Evolutionary conservation across 1,140 invertebrate species (phyloP).

Genomic region (Temnothorax longispinosus): DNA sequence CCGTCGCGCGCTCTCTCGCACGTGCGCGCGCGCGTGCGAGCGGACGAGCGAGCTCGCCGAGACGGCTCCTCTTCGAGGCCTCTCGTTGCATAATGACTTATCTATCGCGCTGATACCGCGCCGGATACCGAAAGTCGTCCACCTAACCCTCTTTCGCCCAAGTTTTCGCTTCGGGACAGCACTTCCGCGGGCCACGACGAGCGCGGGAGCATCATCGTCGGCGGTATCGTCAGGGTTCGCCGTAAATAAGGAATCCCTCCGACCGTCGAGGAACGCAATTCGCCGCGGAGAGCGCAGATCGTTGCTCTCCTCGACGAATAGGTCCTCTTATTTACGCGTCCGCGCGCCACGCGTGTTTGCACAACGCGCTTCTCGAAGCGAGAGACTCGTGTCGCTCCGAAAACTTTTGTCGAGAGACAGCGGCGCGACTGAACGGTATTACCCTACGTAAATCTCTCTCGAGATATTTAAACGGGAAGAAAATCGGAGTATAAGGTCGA

Average conservation of each 20-base stretch:
- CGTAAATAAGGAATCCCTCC: background rate
- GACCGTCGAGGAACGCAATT: background rate
- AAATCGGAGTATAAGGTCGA: background rate
- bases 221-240: too few relatives aligned
- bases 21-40: background rate
- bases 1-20: background rate
- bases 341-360: background rate
- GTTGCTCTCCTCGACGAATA: background rate
- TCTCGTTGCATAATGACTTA: constrained; percentile 45
- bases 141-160: background rate
- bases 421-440: too few relatives aligned
- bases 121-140: background rate
- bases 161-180: background rate
- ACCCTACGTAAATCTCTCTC: background rate
- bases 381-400: background rate
- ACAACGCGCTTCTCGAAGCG: background rate
- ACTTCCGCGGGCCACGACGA: background rate
- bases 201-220: background rate
- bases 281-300: background rate
- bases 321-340: background rate
- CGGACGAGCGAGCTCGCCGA: background rate
- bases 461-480: background rate
- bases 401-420: background rate
- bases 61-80: background rate
- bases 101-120: constrained; percentile 29